Base-by-base conservation (phyloP, 1,140 invertebrate genomes). In the Nymphalis io region DNA sequence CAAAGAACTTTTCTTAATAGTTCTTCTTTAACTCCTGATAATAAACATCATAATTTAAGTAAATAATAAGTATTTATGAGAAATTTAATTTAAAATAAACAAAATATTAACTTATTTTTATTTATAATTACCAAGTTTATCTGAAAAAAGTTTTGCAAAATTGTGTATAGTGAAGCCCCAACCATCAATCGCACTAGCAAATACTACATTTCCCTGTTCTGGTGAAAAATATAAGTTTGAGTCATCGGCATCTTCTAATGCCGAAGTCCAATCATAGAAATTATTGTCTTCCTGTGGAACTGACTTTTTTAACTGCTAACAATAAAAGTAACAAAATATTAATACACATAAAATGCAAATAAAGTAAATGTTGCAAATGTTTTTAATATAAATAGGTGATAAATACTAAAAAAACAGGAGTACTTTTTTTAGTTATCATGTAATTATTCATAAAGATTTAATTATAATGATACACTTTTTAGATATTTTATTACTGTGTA, bases 171-270 rank as follows among this genome's bases (percentile, higher is more conserved):
- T 94, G 90, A 99, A 99, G n/a, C 97, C 98, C 98, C 98, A 99
- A 15, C 98, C 98, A 93, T 99, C 98, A 44, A 97, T 93, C 40
- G 98, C 98, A 88, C 98, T 98, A 0, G 97, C 96, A 93, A 99
- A 99, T 3, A 99, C 93, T 3, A 99, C 98, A 94, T 99, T 99
- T 20, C 97, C 98, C 76, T 95, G 94, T 63, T 97, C 96, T 0
- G 98, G 98, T 0, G 95, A 95, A 88, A 99, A 99, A 89, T 98
- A 99, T 33, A 97, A 93, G 68, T 95, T 93, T 0, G 97, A 98
- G 88, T 98, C 97, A 91, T 98, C 98, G 16, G 95, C 93, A 66
- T 98, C 95, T 82, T 99, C 97, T 18, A 98, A 88, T 11, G 95
- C 96, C 3, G 95, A 95, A 66, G 95, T 95, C 95, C 97, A 96